phyloP scores from a whole-genome alignment of 2,888 invertebrate species.

The Altica lythri region DNA sequence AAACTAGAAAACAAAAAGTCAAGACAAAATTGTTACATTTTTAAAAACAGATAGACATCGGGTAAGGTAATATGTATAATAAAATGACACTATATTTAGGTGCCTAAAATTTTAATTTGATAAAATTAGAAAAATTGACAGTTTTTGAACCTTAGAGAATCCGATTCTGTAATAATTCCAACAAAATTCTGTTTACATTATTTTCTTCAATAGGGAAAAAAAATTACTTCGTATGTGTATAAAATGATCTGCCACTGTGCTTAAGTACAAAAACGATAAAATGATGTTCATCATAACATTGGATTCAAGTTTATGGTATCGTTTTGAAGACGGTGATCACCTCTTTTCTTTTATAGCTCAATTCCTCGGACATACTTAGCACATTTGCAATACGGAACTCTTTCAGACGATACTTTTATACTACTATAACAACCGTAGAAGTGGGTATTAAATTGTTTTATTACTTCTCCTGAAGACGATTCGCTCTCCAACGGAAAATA shows the following conservation, averaged over 20 bases:
- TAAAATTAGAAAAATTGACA: no score
- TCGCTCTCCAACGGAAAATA: neutral
- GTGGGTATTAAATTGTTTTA: slow-evolving; percentile 57
- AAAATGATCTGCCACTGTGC: neutral
- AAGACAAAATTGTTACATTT: no score
- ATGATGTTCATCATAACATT: slow-evolving; percentile 13
- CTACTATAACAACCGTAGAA: slow-evolving; percentile 55
- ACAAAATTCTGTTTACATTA: no score
- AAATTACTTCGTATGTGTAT: neutral
- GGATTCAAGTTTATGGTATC: slow-evolving; percentile 36
- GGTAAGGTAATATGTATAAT: no score
- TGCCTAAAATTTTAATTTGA: no score
- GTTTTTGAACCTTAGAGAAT: no score
- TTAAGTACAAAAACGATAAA: slow-evolving; percentile 7
- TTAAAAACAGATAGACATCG: no score
- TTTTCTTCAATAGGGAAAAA: no score
- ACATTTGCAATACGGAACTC: slow-evolving; percentile 54
- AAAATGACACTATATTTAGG: no score
- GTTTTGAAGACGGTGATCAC: slow-evolving; percentile 36
- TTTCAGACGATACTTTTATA: slow-evolving; percentile 55
- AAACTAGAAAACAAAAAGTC: no score
- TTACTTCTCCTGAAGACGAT: slow-evolving; percentile 38
- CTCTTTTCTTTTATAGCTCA: slow-evolving; percentile 51
- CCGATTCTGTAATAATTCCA: no score
- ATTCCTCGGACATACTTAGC: slow-evolving; percentile 23